Percentiles rank a stretch among this genome's conserved stretches.
These are phyloP conservation scores for Bedellia somnulentella DNA, from an alignment of 2,888 invertebrate genomes.

Conservation along the genomic window DNA sequence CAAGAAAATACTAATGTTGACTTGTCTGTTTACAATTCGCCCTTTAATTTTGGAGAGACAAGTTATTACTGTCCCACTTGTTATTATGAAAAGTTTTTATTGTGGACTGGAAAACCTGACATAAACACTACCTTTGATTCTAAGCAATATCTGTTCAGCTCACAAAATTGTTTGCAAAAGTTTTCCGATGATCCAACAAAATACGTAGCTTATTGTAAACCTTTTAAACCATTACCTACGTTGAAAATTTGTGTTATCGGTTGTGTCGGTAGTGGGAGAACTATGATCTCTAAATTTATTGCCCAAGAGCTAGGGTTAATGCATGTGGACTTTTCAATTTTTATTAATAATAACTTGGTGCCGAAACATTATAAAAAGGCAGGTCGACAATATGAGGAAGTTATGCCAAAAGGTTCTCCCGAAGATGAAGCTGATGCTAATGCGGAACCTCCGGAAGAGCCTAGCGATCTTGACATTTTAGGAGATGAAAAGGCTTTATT, in stretches of 20 bases:
- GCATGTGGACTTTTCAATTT: slow-evolving; percentile 47
- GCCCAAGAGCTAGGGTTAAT: slow-evolving; percentile 58
- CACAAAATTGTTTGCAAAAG: slow-evolving; percentile 37
- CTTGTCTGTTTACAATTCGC: slow-evolving; percentile 26
- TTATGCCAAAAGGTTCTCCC: too few relatives aligned
- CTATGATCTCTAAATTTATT: slow-evolving; percentile 43
- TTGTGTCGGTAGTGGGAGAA: slow-evolving; percentile 55
- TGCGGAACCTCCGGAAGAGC: too few relatives aligned
- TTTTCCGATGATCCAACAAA: slow-evolving; percentile 52
- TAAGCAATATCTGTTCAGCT: slow-evolving; percentile 55
- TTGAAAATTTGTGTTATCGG: slow-evolving; percentile 63
- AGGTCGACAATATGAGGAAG: slow-evolving; percentile 41
- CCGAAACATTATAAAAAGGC: slow-evolving; percentile 44
- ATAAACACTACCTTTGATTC: slow-evolving; percentile 51
- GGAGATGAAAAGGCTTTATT: slow-evolving; percentile 36
- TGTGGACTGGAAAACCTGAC: slow-evolving; percentile 65
- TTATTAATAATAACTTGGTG: slow-evolving; percentile 28
- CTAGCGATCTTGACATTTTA: too few relatives aligned
- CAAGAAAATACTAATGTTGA: too few relatives aligned
- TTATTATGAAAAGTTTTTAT: slow-evolving; percentile 46
- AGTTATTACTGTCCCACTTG: slow-evolving; percentile 64
- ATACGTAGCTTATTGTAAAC: slow-evolving; percentile 45
- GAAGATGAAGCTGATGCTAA: slow-evolving; percentile 36
- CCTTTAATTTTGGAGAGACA: slow-evolving; percentile 52
- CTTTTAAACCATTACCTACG: slow-evolving; percentile 41